Base-by-base conservation (phyloP, 2,113 vertebrate species). In the Bubo bubo region DNA sequence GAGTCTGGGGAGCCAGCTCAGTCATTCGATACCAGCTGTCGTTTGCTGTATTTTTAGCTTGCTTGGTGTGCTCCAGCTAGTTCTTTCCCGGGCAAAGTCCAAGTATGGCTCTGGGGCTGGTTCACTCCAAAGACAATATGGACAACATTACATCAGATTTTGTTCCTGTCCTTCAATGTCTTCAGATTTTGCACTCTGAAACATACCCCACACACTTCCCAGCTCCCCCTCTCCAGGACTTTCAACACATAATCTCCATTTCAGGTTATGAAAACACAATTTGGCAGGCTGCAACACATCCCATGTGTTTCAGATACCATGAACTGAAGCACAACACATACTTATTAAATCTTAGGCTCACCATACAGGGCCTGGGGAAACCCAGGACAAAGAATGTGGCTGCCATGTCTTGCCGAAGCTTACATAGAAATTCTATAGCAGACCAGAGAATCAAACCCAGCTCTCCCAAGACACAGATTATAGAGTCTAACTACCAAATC, bases 21-120 rank as follows among this genome's bases (percentile, higher is more conserved):
- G 9, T 45, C 23, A 13, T 24, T 37, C 5, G 1, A 30, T 49
- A 28, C 0, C 0, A 0, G 35, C 28, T 62, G 26, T 55, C 11
- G 14, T 60, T 26, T 52, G 8, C 30, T 30, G 27, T 35, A 28
- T 23, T 63, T 86, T 79, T 30, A 81, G 14, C 10, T 76, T 83
- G 35, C 24, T 52, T 34, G 9, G 13, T 9, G 3, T 49, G 35
- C 14, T 86, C 58, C 35, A 80, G 32, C 6, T 34, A 66, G 9
- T 4, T 70, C 14, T 35, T 35, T 66, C 50, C 45, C 24, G 80
- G 9, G 30, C 16, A 91, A 83, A 9, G 1, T 60, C 14, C 63
- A 23, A 73, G 1, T 43, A 39, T 24, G 10, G 23, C 30, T 87
- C 13, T 93, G 62, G 20, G 28, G 5, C 4, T 21, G 9, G 3